phyloP scores from a whole-genome alignment of 2,797 vertebrate species.

The Chelonia mydas region DNA sequence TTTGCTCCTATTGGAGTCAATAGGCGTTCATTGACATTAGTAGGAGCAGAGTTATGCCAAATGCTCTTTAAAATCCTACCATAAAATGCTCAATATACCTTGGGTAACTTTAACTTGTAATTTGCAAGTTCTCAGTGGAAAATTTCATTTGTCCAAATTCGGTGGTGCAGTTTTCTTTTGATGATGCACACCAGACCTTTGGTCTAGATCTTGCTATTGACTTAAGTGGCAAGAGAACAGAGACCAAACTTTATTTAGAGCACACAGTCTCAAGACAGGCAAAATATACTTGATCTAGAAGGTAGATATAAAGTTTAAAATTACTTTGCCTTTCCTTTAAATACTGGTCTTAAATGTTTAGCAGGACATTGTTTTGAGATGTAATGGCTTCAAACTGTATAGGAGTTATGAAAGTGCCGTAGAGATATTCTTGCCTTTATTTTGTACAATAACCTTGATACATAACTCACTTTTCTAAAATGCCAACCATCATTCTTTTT shows the following conservation, averaged over 20 bases:
- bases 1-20: neutral
- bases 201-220: neutral
- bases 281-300: neutral
- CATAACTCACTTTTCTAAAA: neutral
- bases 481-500: neutral
- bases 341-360: conserved; percentile 11
- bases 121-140: neutral
- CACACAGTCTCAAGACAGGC: neutral
- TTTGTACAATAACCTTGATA: neutral
- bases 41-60: neutral
- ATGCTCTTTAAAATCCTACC: neutral
- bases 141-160: neutral
- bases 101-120: neutral
- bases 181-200: neutral
- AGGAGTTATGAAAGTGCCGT: neutral
- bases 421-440: neutral
- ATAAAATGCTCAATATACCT: neutral
- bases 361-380: neutral
- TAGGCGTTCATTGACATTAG: neutral
- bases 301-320: neutral
- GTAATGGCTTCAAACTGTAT: neutral
- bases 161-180: neutral
- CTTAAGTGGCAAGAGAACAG: neutral
- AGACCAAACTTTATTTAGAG: neutral
- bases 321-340: neutral